A percentile compares a stretch with the other conserved stretches of the same genome.
phyloP scores from a whole-genome alignment of 2,888 invertebrate genomes.

The Drosophila gaucha region DNA sequence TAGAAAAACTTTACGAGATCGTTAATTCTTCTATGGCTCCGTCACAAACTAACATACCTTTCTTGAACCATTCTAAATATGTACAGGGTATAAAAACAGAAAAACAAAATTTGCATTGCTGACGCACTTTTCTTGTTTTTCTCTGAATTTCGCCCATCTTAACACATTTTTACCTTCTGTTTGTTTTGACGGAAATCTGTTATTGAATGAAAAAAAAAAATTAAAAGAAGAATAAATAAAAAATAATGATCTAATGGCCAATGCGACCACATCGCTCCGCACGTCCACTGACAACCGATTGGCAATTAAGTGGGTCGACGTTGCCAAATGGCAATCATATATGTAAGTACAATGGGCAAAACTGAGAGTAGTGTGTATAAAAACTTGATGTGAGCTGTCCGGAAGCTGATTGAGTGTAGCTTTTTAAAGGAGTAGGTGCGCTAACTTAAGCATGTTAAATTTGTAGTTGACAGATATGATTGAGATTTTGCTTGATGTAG shows the following conservation, averaged over 20 bases:
- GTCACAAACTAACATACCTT: too few species aligned
- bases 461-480: too few species aligned
- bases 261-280: constrained; percentile 31
- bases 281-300: constrained; percentile 46
- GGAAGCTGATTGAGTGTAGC: neutral
- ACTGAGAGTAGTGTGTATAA: neutral
- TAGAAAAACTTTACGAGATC: too few species aligned
- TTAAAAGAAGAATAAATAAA: constrained; percentile 1
- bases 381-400: neutral
- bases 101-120: constrained; percentile 61
- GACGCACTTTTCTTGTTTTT: constrained; percentile 63
- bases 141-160: constrained; percentile 18
- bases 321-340: constrained; percentile 27
- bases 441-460: too few species aligned
- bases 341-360: neutral
- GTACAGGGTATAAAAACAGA: constrained; percentile 4
- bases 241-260: constrained; percentile 63
- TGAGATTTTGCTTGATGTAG: too few species aligned
- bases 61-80: neutral
- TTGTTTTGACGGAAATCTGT: constrained; percentile 68
- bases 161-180: constrained; percentile 34
- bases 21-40: too few species aligned
- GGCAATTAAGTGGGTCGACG: constrained; percentile 59
- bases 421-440: neutral
- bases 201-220: constrained; percentile 41